Percentiles rank a stretch among this genome's conserved stretches.
Evolutionary conservation across 2,888 invertebrate species (phyloP).

Genomic region (Atethmia centrago): DNA sequence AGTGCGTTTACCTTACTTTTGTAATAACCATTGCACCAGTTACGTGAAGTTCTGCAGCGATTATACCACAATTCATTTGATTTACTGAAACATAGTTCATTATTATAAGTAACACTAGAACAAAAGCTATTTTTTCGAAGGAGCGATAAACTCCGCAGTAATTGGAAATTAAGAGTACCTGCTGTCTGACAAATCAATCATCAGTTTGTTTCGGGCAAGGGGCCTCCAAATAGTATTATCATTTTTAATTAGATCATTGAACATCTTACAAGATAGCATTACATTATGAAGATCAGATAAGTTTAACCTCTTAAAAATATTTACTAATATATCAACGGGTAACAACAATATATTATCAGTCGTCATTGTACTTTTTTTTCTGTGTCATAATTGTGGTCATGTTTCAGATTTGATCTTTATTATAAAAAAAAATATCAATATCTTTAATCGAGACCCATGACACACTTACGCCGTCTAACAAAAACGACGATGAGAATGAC

Average conservation of each 20-base stretch:
- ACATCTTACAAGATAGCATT: slow-evolving; percentile 80
- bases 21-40: slow-evolving; percentile 84
- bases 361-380: slow-evolving; percentile 37
- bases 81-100: slow-evolving; percentile 32
- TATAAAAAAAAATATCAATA: too few species aligned
- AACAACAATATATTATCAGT: slow-evolving; percentile 65
- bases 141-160: neutral
- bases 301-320: slow-evolving; percentile 76
- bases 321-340: slow-evolving; percentile 80
- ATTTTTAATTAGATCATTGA: slow-evolving; percentile 75
- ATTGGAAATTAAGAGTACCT: slow-evolving; percentile 60
- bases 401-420: slow-evolving; percentile 18
- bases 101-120: neutral
- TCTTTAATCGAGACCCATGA: neutral
- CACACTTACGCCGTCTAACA: too few species aligned
- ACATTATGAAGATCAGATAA: slow-evolving; percentile 78
- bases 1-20: slow-evolving; percentile 66
- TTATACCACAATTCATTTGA: slow-evolving; percentile 73
- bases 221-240: slow-evolving; percentile 81
- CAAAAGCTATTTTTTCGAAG: neutral
- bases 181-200: slow-evolving; percentile 65
- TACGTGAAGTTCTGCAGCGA: slow-evolving; percentile 79
- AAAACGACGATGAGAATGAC: neutral
- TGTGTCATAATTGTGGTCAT: slow-evolving; percentile 12
- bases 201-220: slow-evolving; percentile 66